Base-by-base conservation (phyloP, 2,113 vertebrate genomes). In the Neotragus moschatus region DNA sequence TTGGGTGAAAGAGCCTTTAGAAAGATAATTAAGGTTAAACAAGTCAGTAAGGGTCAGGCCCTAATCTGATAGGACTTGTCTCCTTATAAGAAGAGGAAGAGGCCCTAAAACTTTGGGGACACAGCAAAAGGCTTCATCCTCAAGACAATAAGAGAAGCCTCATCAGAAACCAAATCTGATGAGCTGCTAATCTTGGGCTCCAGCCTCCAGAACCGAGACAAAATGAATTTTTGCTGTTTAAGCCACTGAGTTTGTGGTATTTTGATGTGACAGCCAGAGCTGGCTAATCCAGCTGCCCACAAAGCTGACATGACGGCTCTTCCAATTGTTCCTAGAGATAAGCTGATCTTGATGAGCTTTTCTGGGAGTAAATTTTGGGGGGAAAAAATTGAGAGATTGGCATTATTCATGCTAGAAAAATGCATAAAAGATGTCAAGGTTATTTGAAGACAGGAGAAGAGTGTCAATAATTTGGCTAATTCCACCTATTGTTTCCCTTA, bases 311-410 rank as follows among this genome's bases (percentile, higher is more conserved):
- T 92, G 3, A 94, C 94, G 5, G 39, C 39, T 51, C 63, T 98
- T 73, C 86, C 94, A 12, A 13, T 61, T 66, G 98, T 98, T 82
- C 94, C 93, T 26, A 88, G 88, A 58, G 94, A 97, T 66, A 53
- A 90, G 51, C 73, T 97, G 30, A 96, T 61, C 33, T 87, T 96
- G 6, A 87, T 91, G 73, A 92, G 77, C 26, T 90, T 97, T 75
- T 55, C 93, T 91, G 97, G 95, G n/a, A 98, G 84, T 90, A 96
- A 98, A 84, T 98, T 85, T 98, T 98, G 9, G 91, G 90, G 90
- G n/a, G 85, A 96, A 85, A 96, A 98, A 47, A 96, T 96, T 94
- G 96, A 98, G 90, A 93, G 87, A 13, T 33, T 93, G 39, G 55
- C 55, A 28, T 19, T 88, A 49, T 79, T 94, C 23, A 85, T 89